These are phyloP conservation scores for Manduca sexta DNA, from an alignment of 1,140 invertebrate species.

Conservation along the genomic window DNA sequence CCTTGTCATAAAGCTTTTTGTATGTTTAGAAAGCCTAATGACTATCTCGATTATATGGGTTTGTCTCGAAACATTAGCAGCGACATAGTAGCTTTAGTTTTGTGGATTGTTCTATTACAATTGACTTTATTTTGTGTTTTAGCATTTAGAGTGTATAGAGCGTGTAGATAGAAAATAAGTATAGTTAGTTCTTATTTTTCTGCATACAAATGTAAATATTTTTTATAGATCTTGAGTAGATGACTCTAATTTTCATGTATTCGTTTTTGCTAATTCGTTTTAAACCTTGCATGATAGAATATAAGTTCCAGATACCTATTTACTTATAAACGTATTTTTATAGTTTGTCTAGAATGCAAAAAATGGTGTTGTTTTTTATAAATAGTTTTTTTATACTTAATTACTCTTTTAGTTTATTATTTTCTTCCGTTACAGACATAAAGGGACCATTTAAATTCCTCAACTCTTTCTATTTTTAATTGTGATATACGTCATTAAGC, in stretches of 20 bases:
- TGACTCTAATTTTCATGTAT: not conserved
- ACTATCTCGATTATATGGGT: constrained; percentile 68
- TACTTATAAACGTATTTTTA: too few relatives aligned
- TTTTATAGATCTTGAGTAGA: not conserved
- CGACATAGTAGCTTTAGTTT: constrained; percentile 84
- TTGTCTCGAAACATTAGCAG: constrained; percentile 75
- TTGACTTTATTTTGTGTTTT: constrained; percentile 50
- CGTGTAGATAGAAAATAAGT: constrained; percentile 46
- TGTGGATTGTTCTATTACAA: constrained; percentile 71
- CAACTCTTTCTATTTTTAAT: too few relatives aligned
- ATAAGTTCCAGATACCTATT: too few relatives aligned
- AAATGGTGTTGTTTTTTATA: too few relatives aligned
- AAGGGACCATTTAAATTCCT: too few relatives aligned
- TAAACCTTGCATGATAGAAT: too few relatives aligned
- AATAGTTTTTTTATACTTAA: too few relatives aligned
- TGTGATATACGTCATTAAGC: too few relatives aligned
- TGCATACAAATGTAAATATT: not conserved
- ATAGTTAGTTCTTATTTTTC: too few relatives aligned
- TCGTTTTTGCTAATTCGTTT: not conserved
- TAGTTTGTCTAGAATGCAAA: too few relatives aligned
- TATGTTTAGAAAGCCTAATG: constrained; percentile 56
- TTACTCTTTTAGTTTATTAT: too few relatives aligned
- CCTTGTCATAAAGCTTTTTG: constrained; percentile 71
- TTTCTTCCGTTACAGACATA: too few relatives aligned
- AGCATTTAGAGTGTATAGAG: constrained; percentile 47